Evolutionary conservation across 2,888 invertebrate species (phyloP).

Genomic region (Philaethria dido): DNA sequence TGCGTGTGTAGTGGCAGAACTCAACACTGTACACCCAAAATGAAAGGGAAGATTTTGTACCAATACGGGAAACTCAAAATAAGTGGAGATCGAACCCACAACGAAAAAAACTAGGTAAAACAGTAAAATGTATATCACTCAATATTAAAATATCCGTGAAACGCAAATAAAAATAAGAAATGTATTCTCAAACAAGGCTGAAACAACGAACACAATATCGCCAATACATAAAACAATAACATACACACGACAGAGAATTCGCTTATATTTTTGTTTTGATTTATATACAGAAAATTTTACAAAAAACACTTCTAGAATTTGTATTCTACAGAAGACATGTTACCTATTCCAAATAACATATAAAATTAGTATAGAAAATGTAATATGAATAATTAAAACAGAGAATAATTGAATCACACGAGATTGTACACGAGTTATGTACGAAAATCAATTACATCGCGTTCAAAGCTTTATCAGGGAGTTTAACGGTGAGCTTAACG

Average conservation of each 20-base stretch:
- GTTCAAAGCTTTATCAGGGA: slow-evolving; percentile 19
- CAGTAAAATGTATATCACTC: too few relatives aligned
- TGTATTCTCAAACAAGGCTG: not conserved
- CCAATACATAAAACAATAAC: not conserved
- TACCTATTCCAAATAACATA: not conserved
- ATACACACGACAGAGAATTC: not conserved
- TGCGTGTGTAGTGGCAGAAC: too few relatives aligned
- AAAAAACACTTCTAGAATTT: too few relatives aligned
- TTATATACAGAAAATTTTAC: too few relatives aligned
- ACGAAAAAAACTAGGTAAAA: too few relatives aligned
- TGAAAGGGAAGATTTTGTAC: too few relatives aligned
- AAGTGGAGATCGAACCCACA: too few relatives aligned
- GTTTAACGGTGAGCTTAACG: slow-evolving; percentile 5
- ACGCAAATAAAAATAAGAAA: not conserved
- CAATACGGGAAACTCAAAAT: too few relatives aligned
- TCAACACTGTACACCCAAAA: too few relatives aligned
- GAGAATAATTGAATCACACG: not conserved
- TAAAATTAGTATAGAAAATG: not conserved
- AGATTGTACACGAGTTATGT: not conserved
- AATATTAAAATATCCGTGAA: not conserved
- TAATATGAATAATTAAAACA: not conserved
- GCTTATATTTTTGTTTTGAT: too few relatives aligned
- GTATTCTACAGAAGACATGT: too few relatives aligned
- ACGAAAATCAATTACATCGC: slow-evolving; percentile 19
- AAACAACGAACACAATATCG: not conserved